These are phyloP conservation scores for Drosophila mercatorum DNA, from an alignment of 2,888 invertebrate genomes.

Conservation along the genomic window DNA sequence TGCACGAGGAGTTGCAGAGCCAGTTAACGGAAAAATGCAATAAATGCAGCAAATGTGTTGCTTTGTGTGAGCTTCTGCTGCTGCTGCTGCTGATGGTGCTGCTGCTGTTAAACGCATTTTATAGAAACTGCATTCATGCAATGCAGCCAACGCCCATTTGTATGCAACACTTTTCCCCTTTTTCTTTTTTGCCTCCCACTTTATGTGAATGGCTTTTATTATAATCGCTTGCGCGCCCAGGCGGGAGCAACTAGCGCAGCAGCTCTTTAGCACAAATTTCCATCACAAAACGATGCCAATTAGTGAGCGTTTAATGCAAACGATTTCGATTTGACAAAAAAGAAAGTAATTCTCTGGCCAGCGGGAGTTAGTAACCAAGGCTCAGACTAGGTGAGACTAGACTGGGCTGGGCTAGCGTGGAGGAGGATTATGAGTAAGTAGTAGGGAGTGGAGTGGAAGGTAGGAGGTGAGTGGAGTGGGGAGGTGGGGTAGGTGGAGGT, in stretches of 20 bases:
- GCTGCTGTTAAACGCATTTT: constrained; percentile 74
- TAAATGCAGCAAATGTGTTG: constrained; percentile 61
- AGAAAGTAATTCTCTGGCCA: neutral
- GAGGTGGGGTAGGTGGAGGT: too few relatives aligned
- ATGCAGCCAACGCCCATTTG: constrained; percentile 40
- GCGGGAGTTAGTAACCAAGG: neutral
- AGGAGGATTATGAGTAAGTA: too few relatives aligned
- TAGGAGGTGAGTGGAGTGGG: too few relatives aligned
- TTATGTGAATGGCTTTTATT: constrained; percentile 63
- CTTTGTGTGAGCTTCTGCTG: constrained; percentile 42
- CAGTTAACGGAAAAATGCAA: constrained; percentile 71
- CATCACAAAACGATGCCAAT: constrained; percentile 74
- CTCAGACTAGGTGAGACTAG: neutral
- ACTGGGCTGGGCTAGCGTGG: neutral
- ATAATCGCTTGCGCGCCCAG: constrained; percentile 47
- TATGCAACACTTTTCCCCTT: constrained; percentile 50
- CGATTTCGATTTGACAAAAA: constrained; percentile 52
- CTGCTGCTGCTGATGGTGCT: constrained; percentile 20
- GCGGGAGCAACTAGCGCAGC: constrained; percentile 20
- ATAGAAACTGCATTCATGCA: constrained; percentile 66
- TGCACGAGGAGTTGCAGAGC: constrained; percentile 30
- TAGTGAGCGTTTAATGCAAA: constrained; percentile 71
- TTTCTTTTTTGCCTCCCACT: constrained; percentile 11
- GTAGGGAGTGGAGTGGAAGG: too few relatives aligned
- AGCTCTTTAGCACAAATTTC: constrained; percentile 61